These are phyloP conservation scores for Pilophorus perplexus DNA, from an alignment of 2,888 invertebrate species.

Conservation along the genomic window DNA sequence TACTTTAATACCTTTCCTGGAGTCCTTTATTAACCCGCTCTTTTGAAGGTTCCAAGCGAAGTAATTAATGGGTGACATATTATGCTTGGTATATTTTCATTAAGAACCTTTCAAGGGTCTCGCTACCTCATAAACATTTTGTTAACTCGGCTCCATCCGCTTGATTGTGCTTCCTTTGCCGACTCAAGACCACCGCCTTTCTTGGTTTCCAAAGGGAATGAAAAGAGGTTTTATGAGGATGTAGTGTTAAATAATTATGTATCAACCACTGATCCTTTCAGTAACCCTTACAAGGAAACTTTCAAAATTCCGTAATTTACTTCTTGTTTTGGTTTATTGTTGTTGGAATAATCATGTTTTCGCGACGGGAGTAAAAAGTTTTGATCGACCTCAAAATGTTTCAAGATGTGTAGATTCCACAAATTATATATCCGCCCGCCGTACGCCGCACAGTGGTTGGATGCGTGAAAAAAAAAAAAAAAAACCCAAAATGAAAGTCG, in stretches of 20 bases:
- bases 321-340: not conserved
- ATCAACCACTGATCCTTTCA: no score
- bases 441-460: no score
- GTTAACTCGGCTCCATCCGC: conserved; percentile 5
- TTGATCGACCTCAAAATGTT: not conserved
- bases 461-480: no score
- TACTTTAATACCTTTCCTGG: conserved; percentile 25
- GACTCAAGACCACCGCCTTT: no score
- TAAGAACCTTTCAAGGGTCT: conserved; percentile 27
- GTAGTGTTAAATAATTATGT: no score
- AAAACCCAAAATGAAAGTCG: no score
- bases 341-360: not conserved
- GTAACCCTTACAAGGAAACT: no score
- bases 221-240: no score
- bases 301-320: no score
- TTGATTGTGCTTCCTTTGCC: not conserved
- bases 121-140: conserved; percentile 22
- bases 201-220: no score
- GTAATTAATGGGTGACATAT: conserved; percentile 42
- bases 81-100: conserved; percentile 29
- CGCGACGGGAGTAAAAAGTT: not conserved
- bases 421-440: not conserved
- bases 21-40: conserved; percentile 28
- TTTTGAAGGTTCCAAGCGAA: conserved; percentile 9
- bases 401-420: not conserved